These are phyloP conservation scores for Andricus quercusramuli DNA, from an alignment of 2,888 invertebrate genomes.

Conservation along the genomic window DNA sequence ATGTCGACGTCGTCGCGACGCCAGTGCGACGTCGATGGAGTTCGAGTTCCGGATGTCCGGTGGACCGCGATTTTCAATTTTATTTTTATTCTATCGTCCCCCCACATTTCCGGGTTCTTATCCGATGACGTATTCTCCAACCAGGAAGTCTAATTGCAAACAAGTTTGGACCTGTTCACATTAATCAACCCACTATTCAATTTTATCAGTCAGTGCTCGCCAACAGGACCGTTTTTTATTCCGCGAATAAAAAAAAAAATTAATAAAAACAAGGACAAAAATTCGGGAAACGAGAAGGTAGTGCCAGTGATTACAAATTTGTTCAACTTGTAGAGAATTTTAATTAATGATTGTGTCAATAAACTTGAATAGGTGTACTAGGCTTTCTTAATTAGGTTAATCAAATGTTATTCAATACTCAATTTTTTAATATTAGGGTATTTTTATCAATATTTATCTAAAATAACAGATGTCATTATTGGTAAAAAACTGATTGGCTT, in stretches of 20 bases:
- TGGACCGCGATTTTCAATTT: conserved; percentile 38
- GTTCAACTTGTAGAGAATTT: not conserved
- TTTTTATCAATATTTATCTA: not conserved
- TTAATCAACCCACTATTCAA: conserved; percentile 7
- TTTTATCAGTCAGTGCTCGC: conserved; percentile 4
- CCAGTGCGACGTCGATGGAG: conserved; percentile 71
- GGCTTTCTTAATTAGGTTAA: not conserved
- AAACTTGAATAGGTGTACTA: not conserved
- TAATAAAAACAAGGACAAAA: not conserved
- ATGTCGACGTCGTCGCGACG: conserved; percentile 71
- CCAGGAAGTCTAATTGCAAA: conserved; percentile 21
- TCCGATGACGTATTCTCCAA: conserved; percentile 18
- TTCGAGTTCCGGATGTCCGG: conserved; percentile 62
- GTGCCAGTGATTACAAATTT: conserved; percentile 4
- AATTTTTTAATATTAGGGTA: not conserved
- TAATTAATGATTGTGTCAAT: conserved; percentile 4
- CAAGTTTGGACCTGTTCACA: conserved; percentile 5
- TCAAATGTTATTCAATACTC: not conserved
- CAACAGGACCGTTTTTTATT: not conserved
- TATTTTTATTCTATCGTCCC: conserved; percentile 6
- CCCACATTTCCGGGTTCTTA: not conserved
- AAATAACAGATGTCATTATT: no score
- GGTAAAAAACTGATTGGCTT: no score
- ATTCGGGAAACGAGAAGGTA: conserved; percentile 6
- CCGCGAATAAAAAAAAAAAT: not conserved